Conservation (phyloP, 37 sponge, comb jelly and placozoan genomes). For the Dysidea cf. avara region DNA sequence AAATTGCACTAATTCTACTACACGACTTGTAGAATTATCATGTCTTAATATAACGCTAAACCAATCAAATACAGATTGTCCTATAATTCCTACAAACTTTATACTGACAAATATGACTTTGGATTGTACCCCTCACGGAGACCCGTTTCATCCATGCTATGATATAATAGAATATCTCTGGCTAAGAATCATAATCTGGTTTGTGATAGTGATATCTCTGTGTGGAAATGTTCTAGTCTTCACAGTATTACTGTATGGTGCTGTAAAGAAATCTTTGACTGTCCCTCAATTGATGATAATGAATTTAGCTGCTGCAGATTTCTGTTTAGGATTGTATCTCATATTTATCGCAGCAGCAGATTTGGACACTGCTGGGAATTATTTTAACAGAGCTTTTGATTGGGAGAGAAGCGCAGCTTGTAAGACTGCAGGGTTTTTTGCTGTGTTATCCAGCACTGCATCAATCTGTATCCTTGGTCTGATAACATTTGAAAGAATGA, state of each 20-base stretch:
- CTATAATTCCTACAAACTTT: too few relatives aligned
- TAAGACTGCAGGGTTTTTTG: conserved; percentile 65
- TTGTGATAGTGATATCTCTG: conserved; percentile 47
- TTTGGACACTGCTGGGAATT: conserved; percentile 36
- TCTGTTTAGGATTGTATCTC: conserved; percentile 64
- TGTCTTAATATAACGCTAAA: too few relatives aligned
- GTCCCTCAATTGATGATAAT: conserved; percentile 12
- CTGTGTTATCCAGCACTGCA: conserved; percentile 45
- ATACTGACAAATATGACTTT: not conserved
- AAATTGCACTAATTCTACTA: too few relatives aligned
- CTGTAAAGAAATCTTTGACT: not conserved
- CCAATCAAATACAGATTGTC: too few relatives aligned
- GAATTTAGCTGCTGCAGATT: conserved; percentile 73
- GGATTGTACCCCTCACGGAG: conserved; percentile 32
- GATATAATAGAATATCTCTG: conserved; percentile 49
- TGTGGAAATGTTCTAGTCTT: conserved; percentile 59
- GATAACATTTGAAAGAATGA: conserved; percentile 64
- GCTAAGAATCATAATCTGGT: conserved; percentile 57
- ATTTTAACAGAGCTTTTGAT: conserved; percentile 18
- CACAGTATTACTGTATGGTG: conserved; percentile 30
- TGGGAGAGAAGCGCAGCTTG: conserved; percentile 65
- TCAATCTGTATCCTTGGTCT: conserved; percentile 57
- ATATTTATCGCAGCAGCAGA: conserved; percentile 52
- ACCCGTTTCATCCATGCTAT: conserved; percentile 71
- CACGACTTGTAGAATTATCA: too few relatives aligned